Conservation (phyloP, 2,113 vertebrate species). For the Propithecus coquereli region DNA sequence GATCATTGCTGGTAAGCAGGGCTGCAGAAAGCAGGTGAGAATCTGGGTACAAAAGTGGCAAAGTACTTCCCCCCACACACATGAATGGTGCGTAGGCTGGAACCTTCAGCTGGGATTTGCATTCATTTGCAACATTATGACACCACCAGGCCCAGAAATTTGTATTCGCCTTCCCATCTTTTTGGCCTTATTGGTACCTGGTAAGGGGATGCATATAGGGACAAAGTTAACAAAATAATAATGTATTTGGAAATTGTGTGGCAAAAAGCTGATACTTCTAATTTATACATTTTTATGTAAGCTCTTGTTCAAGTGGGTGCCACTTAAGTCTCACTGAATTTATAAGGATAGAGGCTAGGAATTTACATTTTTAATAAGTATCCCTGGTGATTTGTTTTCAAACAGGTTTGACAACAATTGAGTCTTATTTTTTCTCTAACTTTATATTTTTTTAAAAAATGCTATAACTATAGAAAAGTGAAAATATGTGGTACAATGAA, state of each 20-base stretch:
- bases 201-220: not conserved
- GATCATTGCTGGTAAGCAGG: not conserved
- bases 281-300: not conserved
- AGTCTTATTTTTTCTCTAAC: not conserved
- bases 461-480: not conserved
- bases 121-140: not conserved
- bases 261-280: not conserved
- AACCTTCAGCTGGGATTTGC: not conserved
- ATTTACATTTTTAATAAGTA: constrained; percentile 11
- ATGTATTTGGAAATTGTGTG: not conserved
- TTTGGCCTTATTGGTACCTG: not conserved
- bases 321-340: not conserved
- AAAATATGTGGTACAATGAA: not conserved
- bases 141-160: not conserved
- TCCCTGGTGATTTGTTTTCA: not conserved
- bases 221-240: not conserved
- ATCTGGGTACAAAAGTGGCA: not conserved
- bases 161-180: not conserved
- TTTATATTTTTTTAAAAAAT: not conserved
- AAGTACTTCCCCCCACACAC: not conserved
- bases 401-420: not conserved
- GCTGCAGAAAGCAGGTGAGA: not conserved
- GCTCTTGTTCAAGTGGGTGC: not conserved
- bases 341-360: not conserved
- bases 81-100: not conserved